phyloP scores from a whole-genome alignment of 64 coral and sea anemone genomes.

The Porites lutea region DNA sequence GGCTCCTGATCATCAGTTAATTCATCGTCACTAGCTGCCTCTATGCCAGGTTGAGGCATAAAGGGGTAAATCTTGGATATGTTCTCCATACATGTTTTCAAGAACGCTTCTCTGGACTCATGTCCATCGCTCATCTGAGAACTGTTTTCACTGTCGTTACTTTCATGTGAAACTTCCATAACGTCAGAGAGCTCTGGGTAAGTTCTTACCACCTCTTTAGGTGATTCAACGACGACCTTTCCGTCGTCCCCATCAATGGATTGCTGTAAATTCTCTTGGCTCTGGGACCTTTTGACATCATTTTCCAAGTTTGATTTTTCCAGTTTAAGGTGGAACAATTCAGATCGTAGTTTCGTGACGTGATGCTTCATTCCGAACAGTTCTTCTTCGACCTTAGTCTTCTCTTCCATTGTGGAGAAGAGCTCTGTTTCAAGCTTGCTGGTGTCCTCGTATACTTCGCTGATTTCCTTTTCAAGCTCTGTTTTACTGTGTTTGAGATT shows the following conservation, averaged over 20 bases:
- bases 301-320: conserved; percentile 88
- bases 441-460: conserved; percentile 81
- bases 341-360: conserved; percentile 77
- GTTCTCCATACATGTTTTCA: conserved; percentile 83
- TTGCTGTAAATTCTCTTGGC: conserved; percentile 37
- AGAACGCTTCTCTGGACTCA: conserved; percentile 66
- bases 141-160: conserved; percentile 89
- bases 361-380: conserved; percentile 80
- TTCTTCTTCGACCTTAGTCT: conserved; percentile 89
- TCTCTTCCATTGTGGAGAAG: conserved; percentile 93
- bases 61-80: conserved; percentile 89
- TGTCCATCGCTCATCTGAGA: conserved; percentile 79
- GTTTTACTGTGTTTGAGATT: conserved; percentile 42
- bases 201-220: conserved; percentile 19
- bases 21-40: conserved; percentile 79
- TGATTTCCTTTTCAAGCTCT: conserved; percentile 76
- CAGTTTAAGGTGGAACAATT: conserved; percentile 92
- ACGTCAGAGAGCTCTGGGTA: conserved; percentile 85
- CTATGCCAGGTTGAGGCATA: conserved; percentile 70
- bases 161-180: conserved; percentile 87
- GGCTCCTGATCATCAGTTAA: conserved; percentile 79
- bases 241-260: background rate
- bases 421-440: conserved; percentile 87
- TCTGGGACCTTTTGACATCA: conserved; percentile 68
- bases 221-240: conserved; percentile 9